Base-by-base conservation (phyloP, 53 echinoderm and acorn worm species). In the Paracentrotus lividus region DNA sequence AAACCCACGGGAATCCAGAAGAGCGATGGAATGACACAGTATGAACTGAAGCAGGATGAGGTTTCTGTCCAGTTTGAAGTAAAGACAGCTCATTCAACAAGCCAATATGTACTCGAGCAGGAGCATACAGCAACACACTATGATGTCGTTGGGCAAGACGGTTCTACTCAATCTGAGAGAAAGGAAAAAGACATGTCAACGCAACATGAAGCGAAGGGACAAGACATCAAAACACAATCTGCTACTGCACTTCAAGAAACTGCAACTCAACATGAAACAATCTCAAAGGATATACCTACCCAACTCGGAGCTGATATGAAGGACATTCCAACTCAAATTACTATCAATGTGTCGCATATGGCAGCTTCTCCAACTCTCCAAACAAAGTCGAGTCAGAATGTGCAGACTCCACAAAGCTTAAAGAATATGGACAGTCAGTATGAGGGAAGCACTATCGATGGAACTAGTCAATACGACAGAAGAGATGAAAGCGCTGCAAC, bases 11-110 rank as follows among this genome's bases (percentile, higher is more conserved):
- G 49, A 27, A 24, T 72, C 16, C 34, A 27, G 52, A 90, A 90
- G 54, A 90, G 75, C 53, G 72, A 69, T 72, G 90, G 49, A 5
- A 49, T 55, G 53, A 90, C 90, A 47, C 90, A 90, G 20, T 90
- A 90, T 14, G 90, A 90, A 72, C 26, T 40, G 8, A 90, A 90
- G 49, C 90, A 8, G 52, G 90, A 90, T 36, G 53, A 52, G 45
- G 43, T 45, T 23, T 90, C 67, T 8, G 67, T 68, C 12, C 90
- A 90, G 49, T 88, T 14, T 36, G 40, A 2, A 8, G 49, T 53
- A 36, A 88, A 52, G 56, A 54, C 57, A 89, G 27, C 44, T 49
- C 72, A 90, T 45, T 49, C 29, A 3, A 32, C 90, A 15, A 90
- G 69, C 34, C 90, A 90, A 34, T 31, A 72, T 72, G 68, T 49